phyloP scores from a whole-genome alignment of 2,113 vertebrate species.

The Gobiocypris rarus region DNA sequence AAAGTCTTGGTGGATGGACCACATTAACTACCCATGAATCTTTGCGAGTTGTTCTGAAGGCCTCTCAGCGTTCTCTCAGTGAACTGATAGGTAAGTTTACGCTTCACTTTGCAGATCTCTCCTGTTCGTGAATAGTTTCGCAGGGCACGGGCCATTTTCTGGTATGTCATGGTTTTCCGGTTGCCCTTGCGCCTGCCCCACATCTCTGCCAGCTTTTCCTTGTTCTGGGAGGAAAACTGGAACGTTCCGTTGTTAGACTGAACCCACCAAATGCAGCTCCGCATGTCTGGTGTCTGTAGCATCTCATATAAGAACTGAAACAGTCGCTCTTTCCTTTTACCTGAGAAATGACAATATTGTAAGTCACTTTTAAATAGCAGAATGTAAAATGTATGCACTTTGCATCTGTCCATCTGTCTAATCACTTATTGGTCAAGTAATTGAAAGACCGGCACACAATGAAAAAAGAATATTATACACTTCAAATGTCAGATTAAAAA shows the following conservation, averaged over 20 bases:
- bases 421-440: too few relatives aligned
- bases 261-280: slow-evolving; percentile 83
- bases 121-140: slow-evolving; percentile 80
- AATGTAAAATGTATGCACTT: background rate
- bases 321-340: slow-evolving; percentile 80
- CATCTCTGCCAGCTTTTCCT: slow-evolving; percentile 78
- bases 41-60: slow-evolving; percentile 63
- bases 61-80: slow-evolving; percentile 73
- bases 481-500: background rate
- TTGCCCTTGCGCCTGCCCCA: slow-evolving; percentile 82
- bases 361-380: background rate
- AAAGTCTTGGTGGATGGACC: background rate
- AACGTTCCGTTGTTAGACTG: slow-evolving; percentile 77
- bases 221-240: slow-evolving; percentile 84
- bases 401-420: background rate
- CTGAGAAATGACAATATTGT: slow-evolving; percentile 57
- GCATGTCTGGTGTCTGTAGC: slow-evolving; percentile 80
- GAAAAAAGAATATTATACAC: background rate
- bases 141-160: slow-evolving; percentile 82
- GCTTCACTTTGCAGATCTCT: slow-evolving; percentile 80
- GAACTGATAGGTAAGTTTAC: slow-evolving; percentile 81
- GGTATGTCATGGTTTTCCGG: slow-evolving; percentile 84
- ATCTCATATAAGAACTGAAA: slow-evolving; percentile 85
- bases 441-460: background rate
- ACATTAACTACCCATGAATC: slow-evolving; percentile 18